Conservation (phyloP, 2,113 vertebrate genomes). For the Scytalopus superciliaris region DNA sequence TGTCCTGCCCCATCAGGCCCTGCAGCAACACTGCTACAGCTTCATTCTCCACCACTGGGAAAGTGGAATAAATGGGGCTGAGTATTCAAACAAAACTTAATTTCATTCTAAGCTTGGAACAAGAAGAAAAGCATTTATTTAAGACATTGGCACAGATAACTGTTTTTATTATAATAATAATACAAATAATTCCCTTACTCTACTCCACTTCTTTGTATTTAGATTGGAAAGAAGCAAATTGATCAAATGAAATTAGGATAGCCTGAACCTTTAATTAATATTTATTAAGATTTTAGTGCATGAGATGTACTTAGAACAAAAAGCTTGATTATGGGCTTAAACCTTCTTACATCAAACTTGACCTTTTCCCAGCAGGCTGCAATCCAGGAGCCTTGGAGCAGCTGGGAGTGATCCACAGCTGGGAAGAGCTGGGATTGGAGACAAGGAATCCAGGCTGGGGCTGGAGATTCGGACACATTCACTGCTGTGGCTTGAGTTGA, state of each 20-base stretch:
- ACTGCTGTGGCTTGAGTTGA: neutral
- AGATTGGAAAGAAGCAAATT: neutral
- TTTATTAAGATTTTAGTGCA: slow-evolving; percentile 66
- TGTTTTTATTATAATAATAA: neutral
- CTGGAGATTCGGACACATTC: neutral
- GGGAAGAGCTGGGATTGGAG: neutral
- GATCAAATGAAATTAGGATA: slow-evolving; percentile 19
- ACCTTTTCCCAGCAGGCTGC: slow-evolving; percentile 27
- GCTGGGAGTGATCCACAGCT: neutral
- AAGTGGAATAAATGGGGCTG: neutral
- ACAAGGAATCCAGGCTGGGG: neutral
- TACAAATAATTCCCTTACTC: neutral
- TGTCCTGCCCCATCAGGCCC: neutral
- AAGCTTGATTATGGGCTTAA: slow-evolving; percentile 50
- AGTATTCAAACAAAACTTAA: neutral
- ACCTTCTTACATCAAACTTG: slow-evolving; percentile 43
- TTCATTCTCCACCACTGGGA: neutral
- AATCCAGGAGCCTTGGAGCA: slow-evolving; percentile 14
- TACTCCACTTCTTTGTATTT: neutral
- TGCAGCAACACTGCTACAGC: neutral
- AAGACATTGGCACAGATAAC: neutral
- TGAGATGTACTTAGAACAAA: slow-evolving; percentile 6
- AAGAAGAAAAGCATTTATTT: slow-evolving; percentile 43
- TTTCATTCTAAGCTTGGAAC: slow-evolving; percentile 25
- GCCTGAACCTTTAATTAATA: slow-evolving; percentile 54